These are phyloP conservation scores for Pedionomus torquatus DNA, from an alignment of 2,113 vertebrate species.

Conservation along the genomic window DNA sequence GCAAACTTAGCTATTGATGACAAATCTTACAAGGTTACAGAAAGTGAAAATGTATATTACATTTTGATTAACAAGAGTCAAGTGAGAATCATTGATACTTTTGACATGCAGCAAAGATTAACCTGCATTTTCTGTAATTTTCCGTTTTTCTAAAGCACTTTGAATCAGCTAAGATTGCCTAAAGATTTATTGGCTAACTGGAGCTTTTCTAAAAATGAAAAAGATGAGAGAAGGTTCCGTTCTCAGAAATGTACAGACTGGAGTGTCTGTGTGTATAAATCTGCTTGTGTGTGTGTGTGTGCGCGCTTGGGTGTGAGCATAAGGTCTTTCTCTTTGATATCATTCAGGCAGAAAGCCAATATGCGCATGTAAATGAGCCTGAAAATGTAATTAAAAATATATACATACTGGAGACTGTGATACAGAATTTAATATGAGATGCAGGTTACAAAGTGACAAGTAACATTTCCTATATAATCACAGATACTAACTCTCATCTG, in stretches of 20 bases:
- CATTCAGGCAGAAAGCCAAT: constrained; percentile 66
- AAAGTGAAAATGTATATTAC: constrained; percentile 31
- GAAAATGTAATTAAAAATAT: constrained; percentile 72
- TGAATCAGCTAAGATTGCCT: neutral
- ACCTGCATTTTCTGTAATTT: neutral
- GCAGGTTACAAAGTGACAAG: constrained; percentile 29
- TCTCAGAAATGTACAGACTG: neutral
- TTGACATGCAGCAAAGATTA: constrained; percentile 18
- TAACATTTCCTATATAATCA: constrained; percentile 5
- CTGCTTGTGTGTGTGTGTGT: neutral
- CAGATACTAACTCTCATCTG: neutral
- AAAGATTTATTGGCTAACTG: neutral
- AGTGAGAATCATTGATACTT: constrained; percentile 36
- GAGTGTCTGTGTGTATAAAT: neutral
- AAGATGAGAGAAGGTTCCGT: constrained; percentile 7
- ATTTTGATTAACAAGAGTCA: constrained; percentile 21
- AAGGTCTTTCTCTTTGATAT: constrained; percentile 43
- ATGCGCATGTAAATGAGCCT: constrained; percentile 66
- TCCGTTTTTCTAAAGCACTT: neutral
- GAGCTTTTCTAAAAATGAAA: constrained; percentile 15
- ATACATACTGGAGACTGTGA: constrained; percentile 16
- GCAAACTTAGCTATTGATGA: neutral
- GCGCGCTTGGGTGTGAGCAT: constrained; percentile 15
- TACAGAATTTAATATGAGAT: neutral
- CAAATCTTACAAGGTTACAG: neutral